Percentiles rank a stretch among this genome's conserved stretches.
These are phyloP conservation scores for Zaprionus ornatus DNA, from an alignment of 1,140 invertebrate species.

Conservation along the genomic window DNA sequence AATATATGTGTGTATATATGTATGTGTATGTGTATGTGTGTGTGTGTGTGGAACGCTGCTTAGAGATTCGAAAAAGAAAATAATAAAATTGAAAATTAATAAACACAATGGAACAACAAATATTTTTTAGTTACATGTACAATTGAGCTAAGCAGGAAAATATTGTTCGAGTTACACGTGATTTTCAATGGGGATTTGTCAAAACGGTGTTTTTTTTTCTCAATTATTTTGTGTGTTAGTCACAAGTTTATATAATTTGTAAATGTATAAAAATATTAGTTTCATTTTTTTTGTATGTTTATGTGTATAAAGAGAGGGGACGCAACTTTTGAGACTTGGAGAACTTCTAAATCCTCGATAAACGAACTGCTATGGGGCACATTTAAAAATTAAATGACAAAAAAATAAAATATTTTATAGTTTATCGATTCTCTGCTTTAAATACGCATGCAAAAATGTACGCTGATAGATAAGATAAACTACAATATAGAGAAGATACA, in stretches of 20 bases:
- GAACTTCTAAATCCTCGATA: conserved; percentile 1
- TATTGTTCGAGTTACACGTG: conserved; percentile 28
- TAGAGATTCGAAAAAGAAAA: conserved; percentile 16
- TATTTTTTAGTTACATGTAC: conserved; percentile 45
- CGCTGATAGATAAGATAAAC: conserved; percentile 36
- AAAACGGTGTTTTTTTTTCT: conserved; percentile 30
- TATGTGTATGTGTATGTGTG: conserved; percentile 8
- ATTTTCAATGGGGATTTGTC: conserved; percentile 29
- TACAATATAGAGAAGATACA: conserved; percentile 41
- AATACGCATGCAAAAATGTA: conserved; percentile 69
- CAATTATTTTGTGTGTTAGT: conserved; percentile 43
- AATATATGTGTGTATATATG: conserved; percentile 4
- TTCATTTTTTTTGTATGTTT: conserved; percentile 32
- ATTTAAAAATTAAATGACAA: neutral
- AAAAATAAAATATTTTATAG: neutral
- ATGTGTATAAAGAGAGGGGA: conserved; percentile 19
- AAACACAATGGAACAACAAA: conserved; percentile 48
- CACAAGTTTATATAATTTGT: conserved; percentile 29
- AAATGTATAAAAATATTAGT: conserved; percentile 33
- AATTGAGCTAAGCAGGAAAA: conserved; percentile 33
- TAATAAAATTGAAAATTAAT: conserved; percentile 30
- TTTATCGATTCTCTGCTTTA: conserved; percentile 9
- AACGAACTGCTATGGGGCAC: conserved; percentile 7
- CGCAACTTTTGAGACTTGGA: conserved; percentile 22
- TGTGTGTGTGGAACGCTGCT: conserved; percentile 26